phyloP scores from a whole-genome alignment of 1,140 invertebrate species.

The Brachionus asplanchnoidis region DNA sequence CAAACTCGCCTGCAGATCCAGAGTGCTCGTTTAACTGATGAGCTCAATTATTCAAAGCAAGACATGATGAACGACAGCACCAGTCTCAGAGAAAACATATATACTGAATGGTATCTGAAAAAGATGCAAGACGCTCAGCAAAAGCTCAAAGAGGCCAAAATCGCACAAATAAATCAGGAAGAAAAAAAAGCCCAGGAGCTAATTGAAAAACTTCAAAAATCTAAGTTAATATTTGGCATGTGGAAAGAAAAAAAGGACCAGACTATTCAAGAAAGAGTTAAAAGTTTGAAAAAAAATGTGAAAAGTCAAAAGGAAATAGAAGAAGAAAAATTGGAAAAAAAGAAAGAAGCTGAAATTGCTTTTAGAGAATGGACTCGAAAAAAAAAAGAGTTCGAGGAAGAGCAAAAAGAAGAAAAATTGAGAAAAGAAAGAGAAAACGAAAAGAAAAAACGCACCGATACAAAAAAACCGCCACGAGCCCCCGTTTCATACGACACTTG shows the following conservation, averaged over 20 bases:
- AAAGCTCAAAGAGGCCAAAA: conserved; percentile 7
- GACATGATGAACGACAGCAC: conserved; percentile 28
- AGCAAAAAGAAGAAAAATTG: conserved; percentile 30
- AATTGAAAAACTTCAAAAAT: conserved; percentile 31
- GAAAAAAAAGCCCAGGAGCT: conserved; percentile 23
- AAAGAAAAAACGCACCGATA: neutral
- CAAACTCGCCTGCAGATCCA: conserved; percentile 14
- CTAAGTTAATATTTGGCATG: neutral
- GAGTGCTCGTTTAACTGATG: neutral
- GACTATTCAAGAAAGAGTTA: neutral
- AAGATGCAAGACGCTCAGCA: conserved; percentile 9
- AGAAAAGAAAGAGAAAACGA: neutral
- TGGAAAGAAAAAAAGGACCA: conserved; percentile 37
- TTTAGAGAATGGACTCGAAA: neutral
- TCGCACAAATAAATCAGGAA: conserved; percentile 14
- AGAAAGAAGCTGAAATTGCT: conserved; percentile 32
- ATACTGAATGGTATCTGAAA: conserved; percentile 29
- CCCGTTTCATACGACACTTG: conserved; percentile 11
- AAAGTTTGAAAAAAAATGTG: neutral
- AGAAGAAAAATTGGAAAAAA: conserved; percentile 12
- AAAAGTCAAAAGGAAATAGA: conserved; percentile 20
- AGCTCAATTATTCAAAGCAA: neutral
- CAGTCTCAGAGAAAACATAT: conserved; percentile 13
- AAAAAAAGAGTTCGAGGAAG: conserved; percentile 1
- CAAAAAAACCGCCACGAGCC: conserved; percentile 1